These are phyloP conservation scores for Mormyrops boulengeri DNA, from an alignment of 2,797 vertebrate genomes.

Conservation along the genomic window DNA sequence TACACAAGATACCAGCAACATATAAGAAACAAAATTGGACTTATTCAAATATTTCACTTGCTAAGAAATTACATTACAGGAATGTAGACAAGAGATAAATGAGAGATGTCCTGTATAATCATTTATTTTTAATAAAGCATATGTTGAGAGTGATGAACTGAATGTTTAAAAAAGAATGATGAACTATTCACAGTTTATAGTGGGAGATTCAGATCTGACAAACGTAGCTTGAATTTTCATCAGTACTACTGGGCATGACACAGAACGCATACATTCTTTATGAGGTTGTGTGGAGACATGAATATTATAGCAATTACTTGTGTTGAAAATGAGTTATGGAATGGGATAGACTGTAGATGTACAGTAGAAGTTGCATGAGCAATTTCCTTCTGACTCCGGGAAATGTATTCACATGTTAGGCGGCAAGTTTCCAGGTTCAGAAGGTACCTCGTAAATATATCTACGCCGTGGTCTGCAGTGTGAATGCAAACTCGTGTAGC, in stretches of 20 bases:
- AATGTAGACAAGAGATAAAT: background rate
- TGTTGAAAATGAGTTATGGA: conserved; percentile 2
- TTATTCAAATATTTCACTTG: background rate
- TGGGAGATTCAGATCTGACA: background rate
- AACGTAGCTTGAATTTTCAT: background rate
- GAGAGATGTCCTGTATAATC: background rate
- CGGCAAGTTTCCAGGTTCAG: background rate
- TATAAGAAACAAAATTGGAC: background rate
- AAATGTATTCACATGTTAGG: background rate
- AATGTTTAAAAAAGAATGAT: background rate
- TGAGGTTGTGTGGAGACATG: background rate
- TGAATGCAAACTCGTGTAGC: background rate
- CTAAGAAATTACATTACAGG: background rate
- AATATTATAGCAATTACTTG: conserved; percentile 6
- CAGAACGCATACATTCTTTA: background rate
- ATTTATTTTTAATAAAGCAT: conserved; percentile 5
- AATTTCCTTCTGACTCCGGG: background rate
- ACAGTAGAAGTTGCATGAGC: background rate
- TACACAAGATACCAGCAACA: background rate
- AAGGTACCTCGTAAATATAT: background rate
- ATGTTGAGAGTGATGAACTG: background rate
- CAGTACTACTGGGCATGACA: background rate
- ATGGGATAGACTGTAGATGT: background rate
- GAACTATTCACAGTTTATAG: background rate
- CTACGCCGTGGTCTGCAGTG: background rate